These are phyloP conservation scores for Aphaenogaster rudis DNA, from an alignment of 1,140 invertebrate species.

Conservation along the genomic window DNA sequence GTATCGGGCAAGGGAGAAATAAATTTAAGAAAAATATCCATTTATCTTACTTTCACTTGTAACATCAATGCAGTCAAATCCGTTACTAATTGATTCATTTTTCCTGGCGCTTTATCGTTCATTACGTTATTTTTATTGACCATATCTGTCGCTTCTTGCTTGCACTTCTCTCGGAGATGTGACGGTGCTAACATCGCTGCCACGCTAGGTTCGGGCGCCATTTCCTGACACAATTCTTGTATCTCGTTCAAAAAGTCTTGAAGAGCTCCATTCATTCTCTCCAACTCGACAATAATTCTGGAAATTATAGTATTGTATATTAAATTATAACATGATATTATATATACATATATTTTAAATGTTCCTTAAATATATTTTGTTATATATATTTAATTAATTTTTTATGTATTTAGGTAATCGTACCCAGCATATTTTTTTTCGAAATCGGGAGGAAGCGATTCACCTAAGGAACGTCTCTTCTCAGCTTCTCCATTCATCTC, in stretches of 20 bases:
- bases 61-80: constrained; percentile 96
- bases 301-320: constrained; percentile 42
- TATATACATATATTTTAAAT: neutral
- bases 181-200: constrained; percentile 95
- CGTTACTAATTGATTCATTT: constrained; percentile 93
- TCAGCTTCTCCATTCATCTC: constrained; percentile 97
- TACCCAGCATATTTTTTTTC: constrained; percentile 95
- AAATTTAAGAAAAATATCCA: constrained; percentile 31
- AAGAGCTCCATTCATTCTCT: constrained; percentile 96
- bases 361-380: constrained; percentile 15
- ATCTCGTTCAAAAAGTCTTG: constrained; percentile 95
- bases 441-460: constrained; percentile 94
- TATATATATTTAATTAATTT: neutral
- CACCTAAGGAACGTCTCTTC: constrained; percentile 93
- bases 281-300: constrained; percentile 94
- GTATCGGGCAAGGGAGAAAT: constrained; percentile 37
- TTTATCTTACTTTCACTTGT: constrained; percentile 92
- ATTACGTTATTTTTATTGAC: constrained; percentile 92
- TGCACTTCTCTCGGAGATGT: constrained; percentile 94
- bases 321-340: neutral
- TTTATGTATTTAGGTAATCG: constrained; percentile 12
- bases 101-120: constrained; percentile 87
- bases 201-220: constrained; percentile 95
- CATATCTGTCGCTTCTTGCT: constrained; percentile 93
- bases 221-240: constrained; percentile 94